phyloP scores from a whole-genome alignment of 2,888 invertebrate genomes.

The Netelia inedita region DNA sequence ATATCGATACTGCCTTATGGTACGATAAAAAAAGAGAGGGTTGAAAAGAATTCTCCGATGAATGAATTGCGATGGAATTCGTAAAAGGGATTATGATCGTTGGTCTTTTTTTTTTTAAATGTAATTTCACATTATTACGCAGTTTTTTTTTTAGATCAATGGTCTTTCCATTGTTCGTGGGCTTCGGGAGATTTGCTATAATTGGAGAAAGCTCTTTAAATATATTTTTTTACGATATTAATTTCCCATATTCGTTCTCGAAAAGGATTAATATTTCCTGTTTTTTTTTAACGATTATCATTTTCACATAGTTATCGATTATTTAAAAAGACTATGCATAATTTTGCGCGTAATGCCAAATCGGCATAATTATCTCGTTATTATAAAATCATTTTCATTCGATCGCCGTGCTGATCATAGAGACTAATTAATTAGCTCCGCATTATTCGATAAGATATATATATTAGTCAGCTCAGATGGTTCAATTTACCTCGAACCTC shows the following conservation, averaged over 20 bases:
- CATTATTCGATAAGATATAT: neutral
- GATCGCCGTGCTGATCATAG: neutral
- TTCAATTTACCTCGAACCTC: no score
- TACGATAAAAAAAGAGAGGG: neutral
- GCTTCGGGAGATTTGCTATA: no score
- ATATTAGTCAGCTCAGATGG: no score
- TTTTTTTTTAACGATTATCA: neutral
- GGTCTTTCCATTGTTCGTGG: no score
- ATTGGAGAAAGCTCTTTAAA: neutral
- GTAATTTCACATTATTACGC: no score
- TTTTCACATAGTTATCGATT: neutral
- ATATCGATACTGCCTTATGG: constrained; percentile 4
- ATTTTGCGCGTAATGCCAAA: neutral
- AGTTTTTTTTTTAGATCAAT: no score
- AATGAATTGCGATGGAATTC: no score
- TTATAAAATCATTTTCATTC: neutral
- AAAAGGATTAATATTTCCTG: neutral
- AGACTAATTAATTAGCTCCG: neutral
- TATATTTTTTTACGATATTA: neutral
- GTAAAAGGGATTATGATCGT: no score
- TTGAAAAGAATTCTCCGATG: no score
- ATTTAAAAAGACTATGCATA: neutral
- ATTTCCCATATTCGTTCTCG: neutral
- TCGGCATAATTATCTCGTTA: neutral
- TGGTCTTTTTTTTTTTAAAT: no score